Evolutionary conservation across 2,797 vertebrate genomes (phyloP).

Genomic region (Syngnathus rostellatus): DNA sequence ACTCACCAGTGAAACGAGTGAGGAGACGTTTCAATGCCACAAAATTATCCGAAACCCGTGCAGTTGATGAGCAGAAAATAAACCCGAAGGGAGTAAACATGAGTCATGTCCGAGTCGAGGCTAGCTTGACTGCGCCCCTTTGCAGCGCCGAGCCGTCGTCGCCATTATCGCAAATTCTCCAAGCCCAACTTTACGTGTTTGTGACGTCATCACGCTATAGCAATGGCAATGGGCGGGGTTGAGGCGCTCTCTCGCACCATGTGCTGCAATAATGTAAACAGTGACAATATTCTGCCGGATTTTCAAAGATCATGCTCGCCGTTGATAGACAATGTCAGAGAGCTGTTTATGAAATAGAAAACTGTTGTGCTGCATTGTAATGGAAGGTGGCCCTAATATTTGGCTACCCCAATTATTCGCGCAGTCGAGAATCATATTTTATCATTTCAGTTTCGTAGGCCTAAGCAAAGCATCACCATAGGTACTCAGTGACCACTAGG

Average conservation of each 20-base stretch:
- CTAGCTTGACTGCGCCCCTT: constrained; percentile 57
- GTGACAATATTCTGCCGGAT: background rate
- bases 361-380: background rate
- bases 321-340: background rate
- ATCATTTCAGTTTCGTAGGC: too few species aligned
- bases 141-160: constrained; percentile 49
- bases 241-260: constrained; percentile 34
- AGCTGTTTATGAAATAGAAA: background rate
- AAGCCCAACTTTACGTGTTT: constrained; percentile 43
- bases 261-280: constrained; percentile 58
- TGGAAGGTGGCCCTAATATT: too few species aligned
- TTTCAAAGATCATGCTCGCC: background rate
- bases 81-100: constrained; percentile 31
- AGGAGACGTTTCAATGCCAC: constrained; percentile 13
- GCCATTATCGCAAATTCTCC: constrained; percentile 64
- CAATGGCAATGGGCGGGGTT: background rate
- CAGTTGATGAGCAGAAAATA: constrained; percentile 38
- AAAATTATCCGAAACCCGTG: constrained; percentile 51
- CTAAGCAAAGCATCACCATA: too few species aligned
- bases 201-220: constrained; percentile 53
- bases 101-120: constrained; percentile 57
- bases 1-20: constrained; percentile 56
- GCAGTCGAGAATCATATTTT: too few species aligned
- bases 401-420: too few species aligned
- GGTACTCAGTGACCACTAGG: too few species aligned